Conservation (phyloP, 2,888 invertebrate species). For the Alloplasta piceator region DNA sequence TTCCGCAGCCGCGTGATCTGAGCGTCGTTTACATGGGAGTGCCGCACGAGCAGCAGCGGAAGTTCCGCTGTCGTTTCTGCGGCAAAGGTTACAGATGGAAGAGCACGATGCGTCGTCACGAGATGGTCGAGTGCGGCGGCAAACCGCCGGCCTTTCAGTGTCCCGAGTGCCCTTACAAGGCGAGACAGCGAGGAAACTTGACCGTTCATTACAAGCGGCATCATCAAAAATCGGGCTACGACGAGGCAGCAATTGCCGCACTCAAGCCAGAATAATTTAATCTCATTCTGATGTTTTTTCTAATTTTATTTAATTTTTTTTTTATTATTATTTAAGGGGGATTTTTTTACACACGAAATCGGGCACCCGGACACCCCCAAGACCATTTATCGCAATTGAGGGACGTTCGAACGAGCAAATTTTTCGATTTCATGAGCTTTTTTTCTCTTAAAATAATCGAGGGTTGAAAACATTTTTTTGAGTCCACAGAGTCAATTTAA, state of each 20-base stretch:
- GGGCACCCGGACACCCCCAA: too few species aligned
- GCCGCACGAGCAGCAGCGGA: constrained; percentile 85
- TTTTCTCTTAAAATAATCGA: neutral
- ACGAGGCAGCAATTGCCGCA: constrained; percentile 69
- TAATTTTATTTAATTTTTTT: too few species aligned
- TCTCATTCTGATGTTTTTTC: too few species aligned
- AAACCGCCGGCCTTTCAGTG: constrained; percentile 93
- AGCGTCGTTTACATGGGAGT: constrained; percentile 83
- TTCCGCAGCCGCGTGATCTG: constrained; percentile 81
- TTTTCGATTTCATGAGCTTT: too few species aligned
- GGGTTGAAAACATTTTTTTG: too few species aligned
- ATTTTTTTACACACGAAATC: too few species aligned
- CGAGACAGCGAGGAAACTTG: constrained; percentile 92
- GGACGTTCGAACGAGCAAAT: neutral
- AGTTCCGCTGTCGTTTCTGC: constrained; percentile 92
- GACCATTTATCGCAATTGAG: neutral
- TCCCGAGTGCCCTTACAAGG: constrained; percentile 90
- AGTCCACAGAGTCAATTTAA: too few species aligned
- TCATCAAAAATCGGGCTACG: constrained; percentile 84
- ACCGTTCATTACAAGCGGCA: constrained; percentile 92
- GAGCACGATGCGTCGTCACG: constrained; percentile 92
- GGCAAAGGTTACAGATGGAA: constrained; percentile 95
- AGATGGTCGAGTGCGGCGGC: constrained; percentile 93
- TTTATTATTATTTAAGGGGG: too few species aligned
- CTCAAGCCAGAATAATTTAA: too few species aligned